These are phyloP conservation scores for Trematocara zebra DNA, from an alignment of 2,113 vertebrate genomes.

Conservation along the genomic window DNA sequence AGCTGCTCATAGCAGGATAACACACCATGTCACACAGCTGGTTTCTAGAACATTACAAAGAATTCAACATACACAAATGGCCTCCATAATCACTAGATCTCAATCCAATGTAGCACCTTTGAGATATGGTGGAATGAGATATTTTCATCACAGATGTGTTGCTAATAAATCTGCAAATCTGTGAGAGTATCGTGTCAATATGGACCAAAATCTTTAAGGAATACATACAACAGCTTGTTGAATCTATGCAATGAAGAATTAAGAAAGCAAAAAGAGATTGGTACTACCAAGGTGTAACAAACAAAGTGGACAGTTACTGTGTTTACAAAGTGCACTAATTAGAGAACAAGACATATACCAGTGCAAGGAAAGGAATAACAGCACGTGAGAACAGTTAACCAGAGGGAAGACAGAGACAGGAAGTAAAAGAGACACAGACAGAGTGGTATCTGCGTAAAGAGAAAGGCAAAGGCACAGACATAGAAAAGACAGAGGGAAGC, in stretches of 20 bases:
- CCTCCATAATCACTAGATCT: not conserved
- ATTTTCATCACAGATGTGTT: not conserved
- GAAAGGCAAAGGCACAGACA: not conserved
- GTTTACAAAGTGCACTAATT: not conserved
- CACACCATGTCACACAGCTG: not conserved
- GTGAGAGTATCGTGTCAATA: not conserved
- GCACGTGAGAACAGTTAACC: rapidly evolving
- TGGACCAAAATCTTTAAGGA: not conserved
- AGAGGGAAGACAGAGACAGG: not conserved
- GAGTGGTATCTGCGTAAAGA: rapidly evolving
- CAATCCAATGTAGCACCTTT: not conserved
- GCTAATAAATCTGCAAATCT: not conserved
- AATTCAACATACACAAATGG: not conserved
- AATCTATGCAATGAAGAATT: not conserved
- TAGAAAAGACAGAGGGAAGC: rapidly evolving
- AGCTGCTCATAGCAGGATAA: not conserved
- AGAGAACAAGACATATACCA: not conserved
- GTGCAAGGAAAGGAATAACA: not conserved
- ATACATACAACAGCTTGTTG: not conserved
- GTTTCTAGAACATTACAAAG: not conserved
- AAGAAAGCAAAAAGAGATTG: not conserved
- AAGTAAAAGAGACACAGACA: not conserved
- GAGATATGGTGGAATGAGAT: not conserved
- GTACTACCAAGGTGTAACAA: not conserved
- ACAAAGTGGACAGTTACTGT: not conserved